These are phyloP conservation scores for Nineta flava DNA, from an alignment of 2,888 invertebrate species.

Conservation along the genomic window DNA sequence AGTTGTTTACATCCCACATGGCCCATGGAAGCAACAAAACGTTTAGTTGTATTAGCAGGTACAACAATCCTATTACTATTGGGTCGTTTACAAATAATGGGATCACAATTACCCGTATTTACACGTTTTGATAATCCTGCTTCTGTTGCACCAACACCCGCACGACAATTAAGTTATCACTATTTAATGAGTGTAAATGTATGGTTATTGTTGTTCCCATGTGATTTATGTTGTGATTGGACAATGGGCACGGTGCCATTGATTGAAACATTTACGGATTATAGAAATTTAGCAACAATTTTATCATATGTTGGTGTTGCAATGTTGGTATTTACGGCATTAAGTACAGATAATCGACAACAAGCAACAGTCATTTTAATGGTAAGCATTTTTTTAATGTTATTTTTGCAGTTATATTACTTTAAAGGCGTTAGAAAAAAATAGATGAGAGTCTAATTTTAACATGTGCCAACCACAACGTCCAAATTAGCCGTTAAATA, in stretches of 20 bases:
- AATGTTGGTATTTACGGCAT: conserved; percentile 37
- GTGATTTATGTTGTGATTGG: conserved; percentile 92
- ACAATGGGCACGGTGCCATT: conserved; percentile 93
- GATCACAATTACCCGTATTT: conserved; percentile 88
- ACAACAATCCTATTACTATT: conserved; percentile 68
- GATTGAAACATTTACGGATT: conserved; percentile 61
- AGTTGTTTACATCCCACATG: conserved; percentile 35
- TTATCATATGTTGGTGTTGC: conserved; percentile 45
- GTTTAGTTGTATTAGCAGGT: conserved; percentile 63
- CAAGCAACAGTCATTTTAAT: conserved; percentile 52
- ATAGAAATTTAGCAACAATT: conserved; percentile 66
- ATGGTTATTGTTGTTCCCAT: conserved; percentile 79
- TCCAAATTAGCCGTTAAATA: too few species aligned
- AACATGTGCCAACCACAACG: too few species aligned
- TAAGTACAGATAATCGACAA: conserved; percentile 39
- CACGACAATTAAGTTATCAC: conserved; percentile 80
- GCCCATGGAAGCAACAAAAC: conserved; percentile 54
- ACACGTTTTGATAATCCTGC: conserved; percentile 96
- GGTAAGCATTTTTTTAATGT: conserved; percentile 28
- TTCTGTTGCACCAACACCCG: conserved; percentile 68
- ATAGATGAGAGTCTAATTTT: too few species aligned
- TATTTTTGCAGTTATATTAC: too few species aligned
- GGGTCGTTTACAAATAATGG: conserved; percentile 85
- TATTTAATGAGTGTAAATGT: conserved; percentile 82
- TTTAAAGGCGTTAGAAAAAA: too few species aligned